These are phyloP conservation scores for Drosophila lacertosa DNA, from an alignment of 1,140 invertebrate species.

Conservation along the genomic window DNA sequence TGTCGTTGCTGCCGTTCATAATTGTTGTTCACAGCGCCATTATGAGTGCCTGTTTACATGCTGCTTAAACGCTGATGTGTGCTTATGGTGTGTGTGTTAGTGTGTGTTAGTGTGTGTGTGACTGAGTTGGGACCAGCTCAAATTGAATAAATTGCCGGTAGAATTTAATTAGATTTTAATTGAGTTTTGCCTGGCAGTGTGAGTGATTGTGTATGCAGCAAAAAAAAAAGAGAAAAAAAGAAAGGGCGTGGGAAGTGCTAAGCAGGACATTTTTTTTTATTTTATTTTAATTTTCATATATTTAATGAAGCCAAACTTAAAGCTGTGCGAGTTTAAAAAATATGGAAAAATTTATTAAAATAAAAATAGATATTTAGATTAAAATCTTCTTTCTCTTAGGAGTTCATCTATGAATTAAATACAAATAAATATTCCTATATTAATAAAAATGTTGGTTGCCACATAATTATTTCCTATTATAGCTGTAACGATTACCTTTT, in stretches of 20 bases:
- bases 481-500: too few relatives aligned
- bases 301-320: neutral
- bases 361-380: too few relatives aligned
- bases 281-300: neutral
- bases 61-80: conserved; percentile 54
- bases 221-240: too few relatives aligned
- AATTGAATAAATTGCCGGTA: conserved; percentile 77
- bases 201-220: neutral
- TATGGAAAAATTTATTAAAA: too few relatives aligned
- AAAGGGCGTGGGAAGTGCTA: conserved; percentile 6
- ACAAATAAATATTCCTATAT: too few relatives aligned
- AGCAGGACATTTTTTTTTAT: neutral
- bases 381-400: too few relatives aligned
- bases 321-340: too few relatives aligned
- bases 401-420: too few relatives aligned
- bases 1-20: conserved; percentile 42
- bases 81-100: conserved; percentile 18
- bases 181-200: conserved; percentile 59
- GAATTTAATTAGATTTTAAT: conserved; percentile 82
- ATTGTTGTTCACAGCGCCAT: conserved; percentile 58
- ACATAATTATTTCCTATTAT: too few relatives aligned
- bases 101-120: conserved; percentile 15
- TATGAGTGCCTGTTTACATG: conserved; percentile 78
- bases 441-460: too few relatives aligned
- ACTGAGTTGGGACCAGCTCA: conserved; percentile 25